Percentiles rank a stretch among this genome's conserved stretches.
Evolutionary conservation across 2,113 vertebrate species (phyloP).

Genomic region (Centrocercus urophasianus): DNA sequence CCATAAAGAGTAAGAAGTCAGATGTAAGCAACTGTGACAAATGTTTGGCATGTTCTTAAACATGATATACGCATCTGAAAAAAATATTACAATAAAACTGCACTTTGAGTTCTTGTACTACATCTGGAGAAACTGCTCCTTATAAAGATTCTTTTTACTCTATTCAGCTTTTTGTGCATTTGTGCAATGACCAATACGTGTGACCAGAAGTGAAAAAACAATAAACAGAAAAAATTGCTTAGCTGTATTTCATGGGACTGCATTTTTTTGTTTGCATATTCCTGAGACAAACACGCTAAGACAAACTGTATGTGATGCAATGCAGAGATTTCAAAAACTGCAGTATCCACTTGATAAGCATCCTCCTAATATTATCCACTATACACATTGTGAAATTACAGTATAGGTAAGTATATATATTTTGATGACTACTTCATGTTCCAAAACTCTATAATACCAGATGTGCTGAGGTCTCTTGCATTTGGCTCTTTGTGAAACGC

Average conservation of each 20-base stretch:
- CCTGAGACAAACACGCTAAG: background rate
- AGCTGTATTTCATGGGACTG: background rate
- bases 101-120: background rate
- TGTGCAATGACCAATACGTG: background rate
- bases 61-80: background rate
- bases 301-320: background rate
- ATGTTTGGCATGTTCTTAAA: background rate
- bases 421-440: background rate
- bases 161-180: background rate
- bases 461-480: background rate
- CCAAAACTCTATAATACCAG: background rate
- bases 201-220: background rate
- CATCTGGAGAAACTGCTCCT: slow-evolving; percentile 10
- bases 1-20: background rate
- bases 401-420: background rate
- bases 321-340: background rate
- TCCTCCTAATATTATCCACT: background rate
- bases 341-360: background rate
- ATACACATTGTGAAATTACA: background rate
- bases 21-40: background rate
- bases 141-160: slow-evolving; percentile 2
- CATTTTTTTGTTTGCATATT: background rate
- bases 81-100: background rate
- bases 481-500: background rate
- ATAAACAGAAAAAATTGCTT: slow-evolving; percentile 5